Evolutionary conservation across 2,797 vertebrate genomes (phyloP), one percentile per base, ranked within the genome.

Genomic region (Tragopan temminckii): DNA sequence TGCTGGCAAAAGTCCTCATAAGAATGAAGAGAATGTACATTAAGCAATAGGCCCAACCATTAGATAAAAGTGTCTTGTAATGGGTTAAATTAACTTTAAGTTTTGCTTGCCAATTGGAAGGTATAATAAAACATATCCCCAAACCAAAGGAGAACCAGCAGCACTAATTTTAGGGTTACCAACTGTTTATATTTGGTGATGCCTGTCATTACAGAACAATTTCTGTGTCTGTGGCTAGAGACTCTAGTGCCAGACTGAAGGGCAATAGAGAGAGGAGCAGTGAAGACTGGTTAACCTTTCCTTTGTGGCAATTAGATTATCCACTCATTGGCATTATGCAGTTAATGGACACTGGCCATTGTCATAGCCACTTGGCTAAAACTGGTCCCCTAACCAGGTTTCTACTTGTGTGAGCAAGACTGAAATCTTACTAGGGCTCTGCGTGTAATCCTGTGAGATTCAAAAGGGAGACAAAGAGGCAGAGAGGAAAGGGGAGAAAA

Each of bases 171-270:
- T 95, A 95, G 80, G 93, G 95, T 95, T 92, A 89, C 85, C 74
- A 94, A 84, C 76, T 96, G 89, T 96, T 96, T 96, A 86, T 96
- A 85, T 94, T 94, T 91, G 88, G 80, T 96, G 85, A 94, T 95
- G 88, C 78, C 90, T 96, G 85, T 94, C 83, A 95, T 96, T 96
- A 96, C 42, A 94, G 91, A 94, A 91, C 85, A 93, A 96, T 94
- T 93, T 96, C 85, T 96, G 23, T 90, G 93, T 95, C 91, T 95
- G 96, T 96, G 93, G 96, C 90, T 94, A 86, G 33, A 86, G 40
- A 80, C 31, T 94, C 40, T 53, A 86, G 48, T 80, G 93, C 89
- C 94, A 96, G 88, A 59, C 27, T 82, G 74, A 75, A 83, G 70
- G 78, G 62, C 89, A 88, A 89, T 43, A 89, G 64, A 67, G 67